Evolutionary conservation across 2,113 vertebrate genomes (phyloP), one percentile per base, ranked within the genome.

Genomic region (Montifringilla adamsi): DNA sequence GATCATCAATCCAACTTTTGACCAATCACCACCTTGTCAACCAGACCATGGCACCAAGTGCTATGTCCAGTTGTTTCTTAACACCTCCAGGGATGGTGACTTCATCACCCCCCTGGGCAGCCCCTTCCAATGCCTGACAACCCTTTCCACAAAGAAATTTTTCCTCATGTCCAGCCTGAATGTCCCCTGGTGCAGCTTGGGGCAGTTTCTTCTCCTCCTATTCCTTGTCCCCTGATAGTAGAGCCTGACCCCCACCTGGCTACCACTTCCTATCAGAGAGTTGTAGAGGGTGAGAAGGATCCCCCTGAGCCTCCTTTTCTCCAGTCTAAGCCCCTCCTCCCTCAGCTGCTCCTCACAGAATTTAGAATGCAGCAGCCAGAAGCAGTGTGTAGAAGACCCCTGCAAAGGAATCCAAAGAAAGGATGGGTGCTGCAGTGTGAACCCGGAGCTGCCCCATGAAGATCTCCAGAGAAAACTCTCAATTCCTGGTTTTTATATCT

Each of bases 1-100:
- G 55, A 27, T 53, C 37, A 52, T 27, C 0, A 0, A 30, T 53
- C 53, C 62, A 60, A 22, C 28, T n/a, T 68, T 12, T 49, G n/a
- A 55, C 26, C 47, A 55, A 3, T 49, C 55, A 41, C 16, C 31
- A 35, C 35, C 21, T 24, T 69, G 47, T 55, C 55, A 76, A 23
- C 47, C 24, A 76, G 26, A 69, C 63, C 47, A 43, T 21, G 58
- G 21, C 31, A 55, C 79, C 62, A 60, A 59, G 26, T 62, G 55
- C 47, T 7, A 31, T 0, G 0, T 31, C 20, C 39, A 53, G 9
- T 26, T 53, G n/a, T 68, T 75, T 55, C 47, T 10, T 62, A 83
- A 35, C 14, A 16, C 7, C 20, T 81, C 8, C n/a, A 55, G 24
- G 17, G n/a, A 41, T 62, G 70, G 53, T 30, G 69, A 52, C 18